These are phyloP conservation scores for Lepas anatifera DNA, from an alignment of 2,888 invertebrate species.

Conservation along the genomic window DNA sequence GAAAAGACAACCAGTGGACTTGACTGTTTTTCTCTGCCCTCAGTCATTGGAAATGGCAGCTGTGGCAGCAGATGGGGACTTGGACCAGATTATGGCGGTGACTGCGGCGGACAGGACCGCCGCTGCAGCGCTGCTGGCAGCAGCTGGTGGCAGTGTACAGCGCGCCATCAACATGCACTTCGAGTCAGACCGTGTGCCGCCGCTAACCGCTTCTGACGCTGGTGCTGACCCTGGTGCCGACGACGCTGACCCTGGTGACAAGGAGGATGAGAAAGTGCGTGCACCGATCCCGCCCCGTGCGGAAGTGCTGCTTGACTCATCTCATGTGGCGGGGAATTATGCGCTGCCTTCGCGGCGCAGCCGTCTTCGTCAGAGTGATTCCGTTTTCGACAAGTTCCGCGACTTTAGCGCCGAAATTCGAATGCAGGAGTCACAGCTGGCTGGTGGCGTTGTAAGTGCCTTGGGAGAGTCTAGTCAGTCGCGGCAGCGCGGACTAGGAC, in stretches of 20 bases:
- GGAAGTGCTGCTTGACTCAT: constrained; percentile 36
- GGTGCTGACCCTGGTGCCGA: not conserved
- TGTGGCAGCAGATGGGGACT: constrained; percentile 37
- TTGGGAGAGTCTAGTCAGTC: not conserved
- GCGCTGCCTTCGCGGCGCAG: constrained; percentile 29
- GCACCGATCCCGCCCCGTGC: constrained; percentile 39
- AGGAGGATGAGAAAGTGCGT: constrained; percentile 31
- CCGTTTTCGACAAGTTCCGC: constrained; percentile 40
- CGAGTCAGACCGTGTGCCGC: constrained; percentile 29
- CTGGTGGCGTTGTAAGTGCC: not conserved
- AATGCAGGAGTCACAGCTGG: not conserved
- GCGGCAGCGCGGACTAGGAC: not conserved
- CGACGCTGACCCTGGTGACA: not conserved
- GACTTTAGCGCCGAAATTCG: constrained; percentile 38
- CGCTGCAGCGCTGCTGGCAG: constrained; percentile 32
- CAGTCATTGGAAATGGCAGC: too few relatives aligned
- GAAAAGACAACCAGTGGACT: too few relatives aligned
- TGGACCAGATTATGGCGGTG: constrained; percentile 36
- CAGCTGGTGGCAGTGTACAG: constrained; percentile 37
- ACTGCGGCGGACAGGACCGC: constrained; percentile 33
- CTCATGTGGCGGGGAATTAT: constrained; percentile 23
- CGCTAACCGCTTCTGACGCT: constrained; percentile 17
- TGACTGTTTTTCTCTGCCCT: too few relatives aligned
- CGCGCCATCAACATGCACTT: constrained; percentile 41
- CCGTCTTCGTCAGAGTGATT: constrained; percentile 30